Evolutionary conservation across 2,113 vertebrate genomes (phyloP).

Genomic region (Cygnus atratus): DNA sequence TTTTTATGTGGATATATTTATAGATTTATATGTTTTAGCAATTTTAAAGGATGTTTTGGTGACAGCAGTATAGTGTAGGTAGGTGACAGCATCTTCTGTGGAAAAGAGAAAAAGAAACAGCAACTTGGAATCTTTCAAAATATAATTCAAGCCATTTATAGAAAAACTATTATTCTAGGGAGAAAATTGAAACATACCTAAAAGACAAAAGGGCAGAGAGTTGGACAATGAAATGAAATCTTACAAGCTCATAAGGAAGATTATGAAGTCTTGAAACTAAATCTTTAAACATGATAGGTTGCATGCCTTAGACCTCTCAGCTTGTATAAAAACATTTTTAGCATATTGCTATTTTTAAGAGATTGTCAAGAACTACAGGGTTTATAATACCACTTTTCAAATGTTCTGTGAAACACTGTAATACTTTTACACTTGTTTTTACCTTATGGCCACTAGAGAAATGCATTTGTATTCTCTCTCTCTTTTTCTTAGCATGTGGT

Average conservation of each 20-base stretch:
- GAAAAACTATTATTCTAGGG: neutral
- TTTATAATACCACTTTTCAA: neutral
- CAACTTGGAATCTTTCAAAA: neutral
- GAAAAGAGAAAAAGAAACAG: neutral
- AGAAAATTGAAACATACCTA: neutral
- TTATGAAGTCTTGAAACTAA: neutral
- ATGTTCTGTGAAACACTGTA: neutral
- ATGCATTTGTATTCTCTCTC: neutral
- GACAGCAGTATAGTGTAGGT: neutral
- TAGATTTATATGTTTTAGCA: neutral
- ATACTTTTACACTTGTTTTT: neutral
- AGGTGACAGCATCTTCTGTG: neutral
- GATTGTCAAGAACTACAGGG: neutral
- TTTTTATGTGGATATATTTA: neutral
- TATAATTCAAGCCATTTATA: slow-evolving; percentile 24
- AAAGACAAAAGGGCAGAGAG: neutral
- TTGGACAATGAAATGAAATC: neutral
- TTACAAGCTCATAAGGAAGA: neutral
- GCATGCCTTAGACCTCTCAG: neutral
- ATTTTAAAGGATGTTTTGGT: neutral
- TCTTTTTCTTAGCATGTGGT: neutral
- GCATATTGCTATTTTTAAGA: neutral
- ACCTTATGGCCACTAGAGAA: neutral
- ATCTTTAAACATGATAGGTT: neutral
- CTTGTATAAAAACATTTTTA: neutral